Evolutionary conservation across 2,888 invertebrate species (phyloP).

Genomic region (Cryptosula pallasiana): DNA sequence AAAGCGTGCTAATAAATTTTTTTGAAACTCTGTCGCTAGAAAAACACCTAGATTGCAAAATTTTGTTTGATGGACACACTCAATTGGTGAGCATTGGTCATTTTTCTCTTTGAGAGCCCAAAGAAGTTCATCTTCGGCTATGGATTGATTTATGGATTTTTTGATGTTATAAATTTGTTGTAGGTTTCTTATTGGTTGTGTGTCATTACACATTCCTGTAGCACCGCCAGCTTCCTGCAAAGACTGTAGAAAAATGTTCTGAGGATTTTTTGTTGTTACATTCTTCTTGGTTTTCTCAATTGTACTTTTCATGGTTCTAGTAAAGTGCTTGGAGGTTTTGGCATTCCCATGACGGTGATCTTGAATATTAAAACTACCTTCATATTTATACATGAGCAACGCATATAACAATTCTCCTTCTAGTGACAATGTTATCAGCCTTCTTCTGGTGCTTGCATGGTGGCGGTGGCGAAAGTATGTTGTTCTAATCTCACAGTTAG

Average conservation of each 20-base stretch:
- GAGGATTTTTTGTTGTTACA: background rate
- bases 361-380: too few species aligned
- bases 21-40: background rate
- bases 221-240: too few species aligned
- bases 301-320: too few species aligned
- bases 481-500: background rate
- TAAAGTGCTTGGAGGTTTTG: too few species aligned
- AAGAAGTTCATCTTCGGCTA: background rate
- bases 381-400: too few species aligned
- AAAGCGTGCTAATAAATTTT: background rate
- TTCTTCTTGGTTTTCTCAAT: background rate
- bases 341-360: too few species aligned
- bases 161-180: too few species aligned
- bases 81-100: background rate
- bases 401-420: too few species aligned
- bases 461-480: background rate
- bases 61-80: background rate
- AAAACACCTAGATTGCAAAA: background rate
- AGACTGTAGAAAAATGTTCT: background rate
- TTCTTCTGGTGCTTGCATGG: background rate
- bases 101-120: background rate
- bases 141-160: too few species aligned
- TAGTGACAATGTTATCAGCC: background rate
- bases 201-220: too few species aligned
- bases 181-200: too few species aligned